Base-by-base conservation (phyloP, 2,797 vertebrate genomes). In the Thamnophis elegans region DNA sequence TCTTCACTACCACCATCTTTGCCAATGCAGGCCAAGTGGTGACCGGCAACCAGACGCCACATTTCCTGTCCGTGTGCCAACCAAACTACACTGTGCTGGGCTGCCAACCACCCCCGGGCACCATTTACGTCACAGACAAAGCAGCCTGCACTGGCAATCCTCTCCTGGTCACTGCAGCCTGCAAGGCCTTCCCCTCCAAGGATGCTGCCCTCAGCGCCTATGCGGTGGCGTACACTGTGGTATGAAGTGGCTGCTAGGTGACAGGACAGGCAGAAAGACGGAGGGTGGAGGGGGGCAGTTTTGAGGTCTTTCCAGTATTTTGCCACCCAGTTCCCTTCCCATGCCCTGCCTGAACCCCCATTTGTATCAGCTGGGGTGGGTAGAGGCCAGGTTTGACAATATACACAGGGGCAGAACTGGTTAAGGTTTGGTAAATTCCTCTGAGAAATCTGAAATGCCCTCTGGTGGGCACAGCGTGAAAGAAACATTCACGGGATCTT, bases 11-110 rank as follows among this genome's bases (percentile, higher is more conserved):
- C 58, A 98, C 98, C 94, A 99, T 99, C 96, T 99, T 99, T 47
- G 99, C 98, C 94, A 99, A 99, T 14, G 98, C 98, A 0, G 98
- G 99, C n/a, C 99, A 99, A 95, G 98, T 99, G 89, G 98, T 99
- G 95, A 99, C 98, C 1, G 99, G 99, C 93, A 98, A 98, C 96
- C 99, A 98, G 94, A 98, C 99, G 0, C 99, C 99, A 12, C 98
- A 99, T 93, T 99, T 99, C 96, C 97, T 99, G 95, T 98, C 98
- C 0, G 98, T 98, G 53, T 99, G 99, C 93, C 98, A 97, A 59
- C 99, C 99, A 47, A 99, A 99, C 96, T 99, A 99, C 97, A 99
- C 99, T 0, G 98, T 98, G 5, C 97, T 99, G 95, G 99, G 98
- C 68, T 99, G 99, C 96, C 97, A 96, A 93, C 98, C 98, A 0